Percentiles rank a stretch among this genome's conserved stretches.
phyloP scores from a whole-genome alignment of 2,113 vertebrate species.

The Loxodonta africana region DNA sequence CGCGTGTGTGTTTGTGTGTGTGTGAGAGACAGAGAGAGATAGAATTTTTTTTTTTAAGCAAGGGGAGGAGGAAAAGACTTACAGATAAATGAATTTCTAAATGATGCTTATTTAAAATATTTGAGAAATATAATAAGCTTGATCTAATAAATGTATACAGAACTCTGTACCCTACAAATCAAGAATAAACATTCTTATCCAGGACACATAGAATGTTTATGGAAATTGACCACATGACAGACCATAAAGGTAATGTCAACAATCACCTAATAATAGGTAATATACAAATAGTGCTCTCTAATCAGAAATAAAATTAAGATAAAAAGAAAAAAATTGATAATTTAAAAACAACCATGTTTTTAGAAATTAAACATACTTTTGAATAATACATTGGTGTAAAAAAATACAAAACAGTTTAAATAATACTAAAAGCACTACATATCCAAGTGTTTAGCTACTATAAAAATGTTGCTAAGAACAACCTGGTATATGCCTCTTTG shows the following conservation, averaged over 20 bases:
- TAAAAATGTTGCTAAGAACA: background rate
- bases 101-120: conserved; percentile 57
- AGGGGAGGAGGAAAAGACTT: background rate
- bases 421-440: background rate
- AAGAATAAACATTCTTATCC: conserved; percentile 61
- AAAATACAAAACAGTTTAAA: background rate
- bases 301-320: background rate
- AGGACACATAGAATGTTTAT: background rate
- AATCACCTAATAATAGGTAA: background rate
- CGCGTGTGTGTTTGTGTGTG: background rate
- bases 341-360: background rate
- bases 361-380: background rate
- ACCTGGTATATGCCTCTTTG: background rate
- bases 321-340: background rate
- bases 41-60: background rate
- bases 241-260: background rate
- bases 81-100: conserved; percentile 39
- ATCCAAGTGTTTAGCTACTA: background rate
- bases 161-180: conserved; percentile 32
- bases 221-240: background rate
- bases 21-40: background rate
- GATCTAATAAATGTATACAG: background rate
- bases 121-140: conserved; percentile 36
- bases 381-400: background rate
- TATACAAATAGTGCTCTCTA: background rate